phyloP scores from a whole-genome alignment of 2,888 invertebrate genomes.

The Eupelmus urozonus region DNA sequence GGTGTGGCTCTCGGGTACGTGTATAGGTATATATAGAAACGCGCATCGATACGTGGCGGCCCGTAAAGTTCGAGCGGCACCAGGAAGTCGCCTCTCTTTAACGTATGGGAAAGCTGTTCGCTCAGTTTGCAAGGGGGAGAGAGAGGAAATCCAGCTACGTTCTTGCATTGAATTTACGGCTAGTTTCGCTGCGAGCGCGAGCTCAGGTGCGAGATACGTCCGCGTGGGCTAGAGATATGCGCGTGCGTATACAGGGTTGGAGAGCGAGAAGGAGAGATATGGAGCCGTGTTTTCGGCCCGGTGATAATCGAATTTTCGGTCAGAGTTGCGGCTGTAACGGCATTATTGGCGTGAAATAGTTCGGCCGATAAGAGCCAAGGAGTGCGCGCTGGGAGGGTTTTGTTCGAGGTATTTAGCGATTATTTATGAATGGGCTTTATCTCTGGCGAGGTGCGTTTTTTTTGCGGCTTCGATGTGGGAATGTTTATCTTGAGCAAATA shows the following conservation, averaged over 20 bases:
- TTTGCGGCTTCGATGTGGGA: too few species aligned
- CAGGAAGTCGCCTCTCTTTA: slow-evolving; percentile 62
- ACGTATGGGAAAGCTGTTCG: slow-evolving; percentile 64
- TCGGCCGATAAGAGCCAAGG: too few species aligned
- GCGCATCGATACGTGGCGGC: neutral
- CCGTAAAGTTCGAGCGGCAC: slow-evolving; percentile 63
- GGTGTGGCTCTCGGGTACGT: slow-evolving; percentile 64
- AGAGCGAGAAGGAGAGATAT: too few species aligned
- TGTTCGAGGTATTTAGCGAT: neutral
- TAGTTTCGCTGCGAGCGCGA: neutral
- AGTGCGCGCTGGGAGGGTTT: neutral
- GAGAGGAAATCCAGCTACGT: slow-evolving; percentile 63
- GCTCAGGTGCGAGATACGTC: neutral
- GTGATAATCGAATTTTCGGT: slow-evolving; percentile 23
- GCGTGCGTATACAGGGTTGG: too few species aligned
- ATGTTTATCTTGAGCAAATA: too few species aligned
- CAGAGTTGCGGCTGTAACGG: neutral
- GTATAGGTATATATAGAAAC: slow-evolving; percentile 59
- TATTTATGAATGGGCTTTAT: neutral
- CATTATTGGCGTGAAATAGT: neutral
- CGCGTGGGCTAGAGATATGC: too few species aligned
- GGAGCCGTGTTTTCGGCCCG: too few species aligned
- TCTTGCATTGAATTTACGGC: slow-evolving; percentile 62
- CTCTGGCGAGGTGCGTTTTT: too few species aligned
- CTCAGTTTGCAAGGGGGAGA: too few species aligned